These are phyloP conservation scores for Salvelinus sp. DNA, from an alignment of 2,113 vertebrate genomes.

Conservation along the genomic window DNA sequence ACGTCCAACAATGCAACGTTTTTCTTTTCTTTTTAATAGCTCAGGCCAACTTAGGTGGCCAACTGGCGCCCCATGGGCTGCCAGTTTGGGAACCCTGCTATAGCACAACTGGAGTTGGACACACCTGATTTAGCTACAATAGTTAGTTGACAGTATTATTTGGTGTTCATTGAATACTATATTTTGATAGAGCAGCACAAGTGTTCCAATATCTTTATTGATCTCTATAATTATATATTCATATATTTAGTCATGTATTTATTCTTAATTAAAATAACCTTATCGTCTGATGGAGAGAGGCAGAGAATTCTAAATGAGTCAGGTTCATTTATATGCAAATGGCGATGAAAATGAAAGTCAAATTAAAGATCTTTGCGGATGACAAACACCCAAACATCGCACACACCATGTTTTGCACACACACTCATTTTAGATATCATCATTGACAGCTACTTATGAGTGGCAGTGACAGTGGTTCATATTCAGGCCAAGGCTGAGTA, in stretches of 20 bases:
- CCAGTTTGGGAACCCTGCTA: too few species aligned
- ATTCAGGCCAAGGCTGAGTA: background rate
- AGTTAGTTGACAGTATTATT: background rate
- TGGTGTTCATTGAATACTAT: background rate
- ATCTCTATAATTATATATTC: constrained; percentile 12
- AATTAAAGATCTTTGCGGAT: constrained; percentile 48
- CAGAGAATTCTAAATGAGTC: constrained; percentile 45
- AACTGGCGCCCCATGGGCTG: too few species aligned
- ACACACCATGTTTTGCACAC: background rate
- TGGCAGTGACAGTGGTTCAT: background rate
- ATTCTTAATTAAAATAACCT: constrained; percentile 50
- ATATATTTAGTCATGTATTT: constrained; percentile 38
- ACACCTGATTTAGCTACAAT: too few species aligned
- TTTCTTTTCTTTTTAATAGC: too few species aligned
- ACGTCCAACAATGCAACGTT: too few species aligned
- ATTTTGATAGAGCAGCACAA: background rate
- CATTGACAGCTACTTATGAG: background rate
- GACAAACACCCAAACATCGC: constrained; percentile 6
- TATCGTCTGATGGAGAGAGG: constrained; percentile 34
- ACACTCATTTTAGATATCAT: background rate
- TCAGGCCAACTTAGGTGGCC: too few species aligned
- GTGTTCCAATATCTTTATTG: background rate
- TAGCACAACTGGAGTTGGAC: too few species aligned
- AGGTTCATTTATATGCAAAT: constrained; percentile 56
- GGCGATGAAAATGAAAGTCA: constrained; percentile 31